Evolutionary conservation across 1,140 invertebrate species (phyloP).

Genomic region (Hesperophylax magnus): DNA sequence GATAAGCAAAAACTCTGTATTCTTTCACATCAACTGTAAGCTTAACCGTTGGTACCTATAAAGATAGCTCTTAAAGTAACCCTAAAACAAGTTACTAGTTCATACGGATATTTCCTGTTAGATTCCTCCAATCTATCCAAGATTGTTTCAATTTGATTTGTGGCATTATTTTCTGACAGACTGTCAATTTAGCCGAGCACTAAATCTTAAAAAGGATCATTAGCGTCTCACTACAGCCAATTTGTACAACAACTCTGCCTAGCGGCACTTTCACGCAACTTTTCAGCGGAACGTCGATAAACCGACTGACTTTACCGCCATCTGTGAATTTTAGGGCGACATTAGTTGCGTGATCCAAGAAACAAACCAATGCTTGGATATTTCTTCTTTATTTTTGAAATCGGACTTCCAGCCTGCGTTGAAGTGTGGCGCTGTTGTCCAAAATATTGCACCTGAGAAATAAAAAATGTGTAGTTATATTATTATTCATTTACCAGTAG

Average conservation of each 20-base stretch:
- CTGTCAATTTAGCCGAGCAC: constrained; percentile 72
- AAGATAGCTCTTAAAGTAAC: constrained; percentile 76
- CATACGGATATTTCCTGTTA: constrained; percentile 75
- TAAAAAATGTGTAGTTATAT: too few species aligned
- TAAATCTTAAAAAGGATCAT: constrained; percentile 80
- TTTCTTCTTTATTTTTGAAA: constrained; percentile 82
- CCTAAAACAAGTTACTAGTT: constrained; percentile 77
- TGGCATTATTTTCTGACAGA: constrained; percentile 65
- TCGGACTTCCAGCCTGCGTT: constrained; percentile 88
- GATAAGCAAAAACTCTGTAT: constrained; percentile 62
- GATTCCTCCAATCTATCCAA: constrained; percentile 77
- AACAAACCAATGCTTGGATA: constrained; percentile 80
- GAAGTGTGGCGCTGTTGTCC: constrained; percentile 82
- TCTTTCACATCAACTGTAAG: constrained; percentile 63
- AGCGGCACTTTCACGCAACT: constrained; percentile 80
- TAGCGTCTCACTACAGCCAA: constrained; percentile 79
- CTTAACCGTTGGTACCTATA: constrained; percentile 69
- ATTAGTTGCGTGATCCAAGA: constrained; percentile 79
- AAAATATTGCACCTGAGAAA: constrained; percentile 80
- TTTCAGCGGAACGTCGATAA: constrained; percentile 85
- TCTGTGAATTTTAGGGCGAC: constrained; percentile 72
- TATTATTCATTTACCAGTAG: too few species aligned
- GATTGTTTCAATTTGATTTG: constrained; percentile 72
- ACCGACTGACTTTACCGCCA: constrained; percentile 68
- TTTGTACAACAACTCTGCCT: constrained; percentile 78